Evolutionary conservation across 2,797 vertebrate genomes (phyloP).

Genomic region (Etheostoma perlongum): DNA sequence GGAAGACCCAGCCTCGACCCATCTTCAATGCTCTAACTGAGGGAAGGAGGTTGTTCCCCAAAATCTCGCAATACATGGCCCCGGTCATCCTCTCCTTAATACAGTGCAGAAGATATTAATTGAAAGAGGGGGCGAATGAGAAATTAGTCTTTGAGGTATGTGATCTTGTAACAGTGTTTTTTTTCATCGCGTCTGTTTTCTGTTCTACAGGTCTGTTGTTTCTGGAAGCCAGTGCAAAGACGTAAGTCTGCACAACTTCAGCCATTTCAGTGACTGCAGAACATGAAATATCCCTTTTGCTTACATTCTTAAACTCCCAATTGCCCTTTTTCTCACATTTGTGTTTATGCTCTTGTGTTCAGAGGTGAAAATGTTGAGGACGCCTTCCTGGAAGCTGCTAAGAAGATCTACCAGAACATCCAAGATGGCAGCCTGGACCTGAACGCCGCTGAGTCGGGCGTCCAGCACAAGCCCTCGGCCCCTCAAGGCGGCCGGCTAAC

Average conservation of each 20-base stretch:
- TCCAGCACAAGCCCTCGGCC: conserved; percentile 98
- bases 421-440: conserved; percentile 99
- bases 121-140: background rate
- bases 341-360: conserved; percentile 35
- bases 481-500: conserved; percentile 97
- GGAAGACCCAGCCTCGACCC: too few species aligned
- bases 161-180: conserved; percentile 22
- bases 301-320: background rate
- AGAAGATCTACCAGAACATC: conserved; percentile 99
- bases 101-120: background rate
- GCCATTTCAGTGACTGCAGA: background rate
- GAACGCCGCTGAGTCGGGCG: conserved; percentile 97
- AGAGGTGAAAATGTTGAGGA: conserved; percentile 99
- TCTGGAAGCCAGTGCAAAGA: conserved; percentile 99
- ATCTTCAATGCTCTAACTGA: too few species aligned
- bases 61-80: too few species aligned
- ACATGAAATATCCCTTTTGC: background rate
- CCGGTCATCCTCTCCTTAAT: too few species aligned
- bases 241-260: conserved; percentile 88
- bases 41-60: too few species aligned
- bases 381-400: conserved; percentile 97
- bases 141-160: conserved; percentile 20
- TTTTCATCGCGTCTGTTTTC: conserved; percentile 20
- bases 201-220: conserved; percentile 92
- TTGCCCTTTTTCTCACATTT: background rate